Percentiles rank a stretch among this genome's conserved stretches.
Evolutionary conservation across 1,140 invertebrate species (phyloP).

Genomic region (Panagrolaimus sp.): DNA sequence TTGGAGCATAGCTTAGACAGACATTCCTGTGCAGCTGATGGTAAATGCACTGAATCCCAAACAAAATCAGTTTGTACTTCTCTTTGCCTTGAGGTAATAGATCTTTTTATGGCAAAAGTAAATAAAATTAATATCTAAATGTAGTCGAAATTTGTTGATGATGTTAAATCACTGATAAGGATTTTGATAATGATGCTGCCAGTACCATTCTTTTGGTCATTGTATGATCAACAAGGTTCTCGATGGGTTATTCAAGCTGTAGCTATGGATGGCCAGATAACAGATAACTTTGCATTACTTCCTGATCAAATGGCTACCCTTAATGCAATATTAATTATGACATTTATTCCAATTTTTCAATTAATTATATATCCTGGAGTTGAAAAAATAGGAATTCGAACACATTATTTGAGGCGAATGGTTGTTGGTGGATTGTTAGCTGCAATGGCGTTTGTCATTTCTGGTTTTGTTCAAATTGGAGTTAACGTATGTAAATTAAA

Average conservation of each 20-base stretch:
- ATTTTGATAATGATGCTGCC: constrained; percentile 63
- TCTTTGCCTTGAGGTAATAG: background rate
- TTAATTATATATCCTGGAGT: constrained; percentile 44
- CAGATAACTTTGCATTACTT: constrained; percentile 63
- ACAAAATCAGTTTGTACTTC: constrained; percentile 20
- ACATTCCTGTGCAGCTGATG: constrained; percentile 14
- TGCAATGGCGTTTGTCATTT: constrained; percentile 75
- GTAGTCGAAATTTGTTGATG: constrained; percentile 64
- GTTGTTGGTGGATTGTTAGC: constrained; percentile 76
- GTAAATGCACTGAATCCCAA: constrained; percentile 18
- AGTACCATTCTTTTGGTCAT: constrained; percentile 69
- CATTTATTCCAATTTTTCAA: constrained; percentile 55
- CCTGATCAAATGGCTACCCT: constrained; percentile 79
- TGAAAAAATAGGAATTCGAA: constrained; percentile 38
- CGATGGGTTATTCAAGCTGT: constrained; percentile 48
- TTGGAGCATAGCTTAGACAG: constrained; percentile 16
- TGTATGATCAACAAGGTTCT: constrained; percentile 64
- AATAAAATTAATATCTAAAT: constrained; percentile 10
- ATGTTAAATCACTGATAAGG: constrained; percentile 61
- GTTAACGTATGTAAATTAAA: constrained; percentile 66
- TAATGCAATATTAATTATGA: constrained; percentile 53
- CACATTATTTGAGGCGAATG: constrained; percentile 71
- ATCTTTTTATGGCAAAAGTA: constrained; percentile 14
- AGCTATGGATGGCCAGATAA: constrained; percentile 48
- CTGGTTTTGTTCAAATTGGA: constrained; percentile 75